phyloP scores from a whole-genome alignment of 1,140 invertebrate species.

The Akabosia matsudoensis region DNA sequence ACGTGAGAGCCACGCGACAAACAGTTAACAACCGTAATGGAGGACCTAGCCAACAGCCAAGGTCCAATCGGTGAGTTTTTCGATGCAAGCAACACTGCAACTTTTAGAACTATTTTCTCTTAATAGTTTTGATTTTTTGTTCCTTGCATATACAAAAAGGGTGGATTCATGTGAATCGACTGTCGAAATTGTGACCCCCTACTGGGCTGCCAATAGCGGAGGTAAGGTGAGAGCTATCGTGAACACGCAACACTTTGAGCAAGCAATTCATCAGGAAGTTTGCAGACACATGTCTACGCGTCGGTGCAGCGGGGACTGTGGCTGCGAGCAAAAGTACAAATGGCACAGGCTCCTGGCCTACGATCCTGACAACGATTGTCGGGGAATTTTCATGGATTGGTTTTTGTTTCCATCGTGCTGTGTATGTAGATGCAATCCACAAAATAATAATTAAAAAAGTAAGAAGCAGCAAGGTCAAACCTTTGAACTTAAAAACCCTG shows the following conservation, averaged over 20 bases:
- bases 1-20: slow-evolving; percentile 36
- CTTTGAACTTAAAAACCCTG: neutral
- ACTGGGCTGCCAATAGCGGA: slow-evolving; percentile 87
- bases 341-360: slow-evolving; percentile 84
- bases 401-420: slow-evolving; percentile 91
- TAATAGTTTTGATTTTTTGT: slow-evolving; percentile 2
- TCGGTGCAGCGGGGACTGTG: slow-evolving; percentile 76
- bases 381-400: slow-evolving; percentile 94
- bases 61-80: slow-evolving; percentile 40
- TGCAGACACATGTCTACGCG: slow-evolving; percentile 79
- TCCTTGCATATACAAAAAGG: slow-evolving; percentile 54
- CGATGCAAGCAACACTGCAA: too few relatives aligned
- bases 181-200: slow-evolving; percentile 88
- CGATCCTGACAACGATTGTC: slow-evolving; percentile 88
- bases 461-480: neutral
- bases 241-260: slow-evolving; percentile 90
- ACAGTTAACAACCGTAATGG: slow-evolving; percentile 46
- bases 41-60: slow-evolving; percentile 43
- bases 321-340: slow-evolving; percentile 85
- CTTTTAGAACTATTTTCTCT: neutral
- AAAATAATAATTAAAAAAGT: neutral
- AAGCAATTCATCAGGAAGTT: slow-evolving; percentile 91
- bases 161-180: slow-evolving; percentile 86
- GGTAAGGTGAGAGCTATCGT: slow-evolving; percentile 86
- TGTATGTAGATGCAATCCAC: slow-evolving; percentile 75